These are phyloP conservation scores for Hymenochirus boettgeri DNA, from an alignment of 2,113 vertebrate species.

Conservation along the genomic window DNA sequence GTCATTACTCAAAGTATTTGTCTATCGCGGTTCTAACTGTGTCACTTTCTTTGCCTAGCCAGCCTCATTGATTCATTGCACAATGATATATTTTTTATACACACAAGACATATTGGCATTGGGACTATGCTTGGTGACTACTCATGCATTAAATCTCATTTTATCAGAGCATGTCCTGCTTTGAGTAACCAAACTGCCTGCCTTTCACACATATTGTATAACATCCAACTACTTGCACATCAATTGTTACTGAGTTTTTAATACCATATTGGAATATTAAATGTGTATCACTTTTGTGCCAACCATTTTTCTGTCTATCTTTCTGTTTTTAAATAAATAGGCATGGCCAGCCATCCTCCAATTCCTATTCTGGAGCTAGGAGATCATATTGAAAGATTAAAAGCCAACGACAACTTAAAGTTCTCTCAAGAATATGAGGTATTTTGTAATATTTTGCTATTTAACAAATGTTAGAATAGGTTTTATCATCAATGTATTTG, in stretches of 20 bases:
- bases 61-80: conserved; percentile 65
- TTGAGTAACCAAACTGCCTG: conserved; percentile 89
- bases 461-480: too few relatives aligned
- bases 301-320: conserved; percentile 51
- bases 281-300: too few relatives aligned
- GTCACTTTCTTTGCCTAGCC: conserved; percentile 65
- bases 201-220: conserved; percentile 57
- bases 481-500: too few relatives aligned
- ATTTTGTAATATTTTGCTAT: conserved; percentile 34
- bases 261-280: conserved; percentile 46
- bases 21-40: conserved; percentile 67
- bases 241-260: conserved; percentile 44
- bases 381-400: conserved; percentile 92
- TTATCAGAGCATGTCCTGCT: conserved; percentile 88
- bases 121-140: conserved; percentile 74
- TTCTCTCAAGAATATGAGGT: conserved; percentile 99
- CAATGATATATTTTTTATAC: conserved; percentile 72
- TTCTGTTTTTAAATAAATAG: too few relatives aligned
- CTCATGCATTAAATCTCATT: conserved; percentile 80
- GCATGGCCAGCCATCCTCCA: conserved; percentile 95
- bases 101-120: conserved; percentile 74
- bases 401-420: conserved; percentile 98
- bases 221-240: conserved; percentile 74
- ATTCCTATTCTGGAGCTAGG: conserved; percentile 93
- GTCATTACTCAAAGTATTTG: conserved; percentile 82